Evolutionary conservation across 2,888 invertebrate species (phyloP), one percentile per base, ranked within the genome.

Genomic region (Sphaerophoria rueppellii): DNA sequence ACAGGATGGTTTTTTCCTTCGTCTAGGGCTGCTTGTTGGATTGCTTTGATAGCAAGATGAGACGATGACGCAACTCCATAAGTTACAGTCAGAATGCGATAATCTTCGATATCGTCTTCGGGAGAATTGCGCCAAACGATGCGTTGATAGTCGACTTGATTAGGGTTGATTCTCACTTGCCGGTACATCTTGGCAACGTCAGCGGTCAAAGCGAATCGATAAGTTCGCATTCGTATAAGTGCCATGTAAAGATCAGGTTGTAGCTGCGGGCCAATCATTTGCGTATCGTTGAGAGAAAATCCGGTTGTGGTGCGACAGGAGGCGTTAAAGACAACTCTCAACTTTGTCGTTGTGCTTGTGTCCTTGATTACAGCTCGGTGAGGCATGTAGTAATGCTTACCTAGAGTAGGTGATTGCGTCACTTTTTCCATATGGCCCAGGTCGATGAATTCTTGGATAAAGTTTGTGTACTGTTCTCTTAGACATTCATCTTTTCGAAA

Each of bases 181-280:
- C 76, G 69, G n/a, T 60, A 76, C 61, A 76, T 76, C 34, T 70
- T 76, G 6, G 67, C 52, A 6, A 69, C 69, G 40, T 69, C 76
- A 24, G 76, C 76, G 24, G 37, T 58, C 24, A 69, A 48, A 37
- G 58, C 58, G 6, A 50, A 50, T n/a, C 48, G 48, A 48, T 48
- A 48, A 50, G 50, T 50, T 50, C 50, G 16, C 50, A 50, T 50
- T 6, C 50, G 16, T 14, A 50, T 16, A 16, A 50, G 50, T 16
- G 50, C 50, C 16, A 16, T 3, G 16, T 7, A 50, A 5, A 50
- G 50, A 2, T 16, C 50, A 7, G 50, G 50, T 50, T 50, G 50
- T 7, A 50, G 50, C 16, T 50, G 50, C 2, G 50, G 50, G 5
- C 50, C 16, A 7, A 50, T 16, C 16, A 50, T 50, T 50, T 50